Conservation (phyloP, 2,797 vertebrate genomes). For the Petrocephalus sullivani region DNA sequence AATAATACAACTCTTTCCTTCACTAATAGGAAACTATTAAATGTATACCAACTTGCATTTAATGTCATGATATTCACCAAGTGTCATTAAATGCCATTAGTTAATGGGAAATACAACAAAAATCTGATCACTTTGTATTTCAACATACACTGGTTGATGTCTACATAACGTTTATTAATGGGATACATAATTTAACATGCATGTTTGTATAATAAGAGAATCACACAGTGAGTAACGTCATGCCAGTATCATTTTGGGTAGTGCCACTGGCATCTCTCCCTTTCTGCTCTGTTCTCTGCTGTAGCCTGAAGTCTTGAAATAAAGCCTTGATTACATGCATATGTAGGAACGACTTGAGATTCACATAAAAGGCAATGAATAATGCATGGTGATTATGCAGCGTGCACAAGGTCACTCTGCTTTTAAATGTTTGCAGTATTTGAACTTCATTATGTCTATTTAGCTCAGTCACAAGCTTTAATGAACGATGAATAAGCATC, state of each 20-base stretch:
- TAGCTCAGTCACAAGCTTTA: neutral
- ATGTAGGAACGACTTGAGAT: neutral
- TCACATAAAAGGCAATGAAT: neutral
- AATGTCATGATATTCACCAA: neutral
- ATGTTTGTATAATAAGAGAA: neutral
- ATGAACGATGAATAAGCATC: neutral
- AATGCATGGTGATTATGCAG: neutral
- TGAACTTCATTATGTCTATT: slow-evolving; percentile 21
- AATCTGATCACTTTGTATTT: neutral
- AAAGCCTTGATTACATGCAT: slow-evolving; percentile 21
- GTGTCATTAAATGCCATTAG: neutral
- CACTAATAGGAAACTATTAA: neutral
- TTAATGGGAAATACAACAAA: neutral
- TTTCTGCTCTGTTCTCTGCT: neutral
- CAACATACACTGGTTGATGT: neutral
- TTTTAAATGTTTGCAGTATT: slow-evolving; percentile 25
- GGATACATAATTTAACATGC: neutral
- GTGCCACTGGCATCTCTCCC: neutral
- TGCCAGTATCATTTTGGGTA: neutral
- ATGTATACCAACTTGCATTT: neutral
- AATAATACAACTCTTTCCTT: neutral
- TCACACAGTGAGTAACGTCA: neutral
- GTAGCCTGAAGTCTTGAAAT: slow-evolving; percentile 16
- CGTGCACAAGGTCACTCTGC: neutral
- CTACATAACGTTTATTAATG: neutral